Evolutionary conservation across 2,888 invertebrate species (phyloP).

Genomic region (Petrolisthes manimaculis): DNA sequence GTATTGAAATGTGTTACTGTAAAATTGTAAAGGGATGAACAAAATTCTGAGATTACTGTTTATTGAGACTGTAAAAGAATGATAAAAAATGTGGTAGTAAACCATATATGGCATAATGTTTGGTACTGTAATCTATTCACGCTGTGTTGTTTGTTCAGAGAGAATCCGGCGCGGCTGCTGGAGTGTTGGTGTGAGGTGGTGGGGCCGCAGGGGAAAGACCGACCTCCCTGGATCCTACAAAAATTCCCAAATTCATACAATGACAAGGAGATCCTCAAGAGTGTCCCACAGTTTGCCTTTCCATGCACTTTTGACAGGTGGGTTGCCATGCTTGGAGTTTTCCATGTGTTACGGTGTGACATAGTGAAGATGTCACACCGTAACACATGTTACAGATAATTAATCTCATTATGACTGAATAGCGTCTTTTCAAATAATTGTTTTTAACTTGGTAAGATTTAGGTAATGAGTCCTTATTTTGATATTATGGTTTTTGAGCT

Average conservation of each 20-base stretch:
- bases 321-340: conserved; percentile 67
- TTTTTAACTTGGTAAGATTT: no score
- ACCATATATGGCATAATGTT: not conserved
- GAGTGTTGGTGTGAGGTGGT: conserved; percentile 88
- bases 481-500: no score
- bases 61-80: not conserved
- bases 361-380: no score
- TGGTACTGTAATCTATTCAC: not conserved
- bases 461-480: no score
- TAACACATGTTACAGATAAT: not conserved
- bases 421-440: no score
- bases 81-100: not conserved
- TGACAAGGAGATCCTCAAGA: conserved; percentile 86
- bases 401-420: no score
- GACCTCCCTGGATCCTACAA: conserved; percentile 81
- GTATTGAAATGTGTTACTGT: no score
- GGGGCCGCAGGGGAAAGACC: conserved; percentile 75
- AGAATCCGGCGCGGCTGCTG: conserved; percentile 80
- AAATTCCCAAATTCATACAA: conserved; percentile 87
- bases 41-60: not conserved
- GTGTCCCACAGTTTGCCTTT: conserved; percentile 92
- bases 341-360: no score
- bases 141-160: conserved; percentile 73
- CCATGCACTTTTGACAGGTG: conserved; percentile 85
- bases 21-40: no score